Evolutionary conservation across 1,140 invertebrate species (phyloP), one percentile per base, ranked within the genome.

Genomic region (Drosophila lini): DNA sequence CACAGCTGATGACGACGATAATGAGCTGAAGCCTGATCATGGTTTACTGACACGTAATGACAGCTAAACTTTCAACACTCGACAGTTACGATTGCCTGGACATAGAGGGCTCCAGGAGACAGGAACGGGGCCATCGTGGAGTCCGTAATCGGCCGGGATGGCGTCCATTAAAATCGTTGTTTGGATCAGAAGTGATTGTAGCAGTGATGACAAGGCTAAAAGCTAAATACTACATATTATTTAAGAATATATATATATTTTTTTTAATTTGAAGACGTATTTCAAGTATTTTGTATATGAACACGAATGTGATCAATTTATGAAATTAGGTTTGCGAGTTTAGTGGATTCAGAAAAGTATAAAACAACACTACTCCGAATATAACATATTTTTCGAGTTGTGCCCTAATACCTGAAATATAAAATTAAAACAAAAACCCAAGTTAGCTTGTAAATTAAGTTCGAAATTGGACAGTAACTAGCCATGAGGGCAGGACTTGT

Each of bases 11-110:
- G 63, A 60, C 56, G 69, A 45, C 53, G 56, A 78, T 78, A 64
- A 77, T 78, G 75, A 64, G 69, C 65, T 61, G 45, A 64, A 41
- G 56, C 48, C 70, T 69, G 80, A 89, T 88, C 84, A 78, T 67
- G 84, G 84, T 81, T 89, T 78, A 89, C 78, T 79, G 84, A 89
- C 84, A 89, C 84, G 60, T 89, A 89, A 89, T 89, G 84, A 89
- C 84, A 81, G 84, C 84, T 79, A 89, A 89, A 89, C 77, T 73
- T 77, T 81, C 82, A 79, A 82, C 79, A 80, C 71, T 76, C 71
- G 80, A 60, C 69, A 74, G 78, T 67, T 59, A 68, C 81, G 70
- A 70, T 81, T 67, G 40, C 42, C 47, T 19, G 40, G 19, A 44
- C 28, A n/a, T 22, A 13, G 22, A 45, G 41, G 11, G 55, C n/a